phyloP scores from a whole-genome alignment of 2,113 vertebrate species.

The Mobula birostris region DNA sequence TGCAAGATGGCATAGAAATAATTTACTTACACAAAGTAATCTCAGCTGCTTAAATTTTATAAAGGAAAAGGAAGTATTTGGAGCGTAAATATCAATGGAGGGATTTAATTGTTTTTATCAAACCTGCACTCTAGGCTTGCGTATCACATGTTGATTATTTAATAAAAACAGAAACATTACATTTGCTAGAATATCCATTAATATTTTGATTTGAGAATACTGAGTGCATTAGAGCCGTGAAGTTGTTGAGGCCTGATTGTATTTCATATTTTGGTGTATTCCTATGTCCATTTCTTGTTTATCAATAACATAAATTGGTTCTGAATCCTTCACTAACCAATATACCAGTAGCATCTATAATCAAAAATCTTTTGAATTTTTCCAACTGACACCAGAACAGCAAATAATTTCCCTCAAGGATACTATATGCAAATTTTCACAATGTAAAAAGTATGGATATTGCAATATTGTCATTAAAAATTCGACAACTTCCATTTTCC shows the following conservation, averaged over 20 bases:
- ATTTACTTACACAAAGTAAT: background rate
- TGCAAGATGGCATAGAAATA: background rate
- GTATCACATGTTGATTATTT: background rate
- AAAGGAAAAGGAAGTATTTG: background rate
- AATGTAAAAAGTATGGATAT: background rate
- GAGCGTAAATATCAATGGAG: background rate
- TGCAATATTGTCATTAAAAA: background rate
- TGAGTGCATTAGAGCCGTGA: background rate
- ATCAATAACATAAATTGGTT: background rate
- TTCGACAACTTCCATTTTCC: constrained; percentile 12
- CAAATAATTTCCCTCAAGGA: constrained; percentile 19
- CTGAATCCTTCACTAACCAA: background rate
- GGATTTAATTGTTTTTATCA: background rate
- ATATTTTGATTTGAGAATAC: background rate
- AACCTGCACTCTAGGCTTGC: background rate
- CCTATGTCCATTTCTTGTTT: background rate
- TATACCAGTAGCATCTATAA: background rate
- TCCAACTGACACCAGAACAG: background rate
- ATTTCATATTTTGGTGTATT: background rate
- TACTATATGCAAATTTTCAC: background rate
- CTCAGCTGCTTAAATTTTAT: background rate
- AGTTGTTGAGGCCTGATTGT: background rate
- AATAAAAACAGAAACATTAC: background rate
- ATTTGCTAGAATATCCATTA: background rate
- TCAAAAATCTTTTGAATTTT: background rate